Evolutionary conservation across 2,113 vertebrate species (phyloP).

Genomic region (Procavia capensis): DNA sequence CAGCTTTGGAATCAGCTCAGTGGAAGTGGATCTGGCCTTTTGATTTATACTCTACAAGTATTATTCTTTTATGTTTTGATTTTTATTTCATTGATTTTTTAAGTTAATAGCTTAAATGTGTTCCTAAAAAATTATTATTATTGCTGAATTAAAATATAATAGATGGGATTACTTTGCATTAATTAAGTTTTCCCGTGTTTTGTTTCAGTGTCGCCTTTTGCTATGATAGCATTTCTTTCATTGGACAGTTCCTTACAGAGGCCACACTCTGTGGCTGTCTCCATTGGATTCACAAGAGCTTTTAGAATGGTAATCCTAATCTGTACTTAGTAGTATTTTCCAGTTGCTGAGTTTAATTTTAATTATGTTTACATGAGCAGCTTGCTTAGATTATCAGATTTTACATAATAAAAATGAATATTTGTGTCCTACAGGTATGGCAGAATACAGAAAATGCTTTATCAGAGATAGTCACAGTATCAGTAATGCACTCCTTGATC

Average conservation of each 20-base stretch:
- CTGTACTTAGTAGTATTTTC: slow-evolving; percentile 58
- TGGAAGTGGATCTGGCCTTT: neutral
- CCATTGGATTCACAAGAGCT: slow-evolving; percentile 95
- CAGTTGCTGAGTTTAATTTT: slow-evolving; percentile 51
- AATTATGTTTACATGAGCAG: neutral
- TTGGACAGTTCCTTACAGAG: slow-evolving; percentile 92
- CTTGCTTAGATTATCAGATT: slow-evolving; percentile 24
- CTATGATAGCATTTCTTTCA: slow-evolving; percentile 96
- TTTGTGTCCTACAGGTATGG: slow-evolving; percentile 91
- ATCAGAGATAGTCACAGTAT: slow-evolving; percentile 92
- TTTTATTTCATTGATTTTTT: neutral
- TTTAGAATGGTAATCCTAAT: slow-evolving; percentile 94
- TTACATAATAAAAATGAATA: slow-evolving; percentile 42
- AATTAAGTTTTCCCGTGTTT: slow-evolving; percentile 59
- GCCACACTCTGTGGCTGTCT: slow-evolving; percentile 91
- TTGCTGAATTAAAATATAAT: slow-evolving; percentile 42
- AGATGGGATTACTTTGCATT: neutral
- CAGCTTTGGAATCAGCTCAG: neutral
- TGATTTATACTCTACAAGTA: neutral
- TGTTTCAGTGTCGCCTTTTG: slow-evolving; percentile 95
- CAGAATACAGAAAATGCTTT: slow-evolving; percentile 96
- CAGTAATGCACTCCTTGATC: slow-evolving; percentile 87
- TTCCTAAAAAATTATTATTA: neutral
- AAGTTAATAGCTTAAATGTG: slow-evolving; percentile 44
- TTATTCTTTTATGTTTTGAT: neutral